These are phyloP conservation scores for Penaeus chinensis DNA, from an alignment of 1,140 invertebrate genomes.

Conservation along the genomic window DNA sequence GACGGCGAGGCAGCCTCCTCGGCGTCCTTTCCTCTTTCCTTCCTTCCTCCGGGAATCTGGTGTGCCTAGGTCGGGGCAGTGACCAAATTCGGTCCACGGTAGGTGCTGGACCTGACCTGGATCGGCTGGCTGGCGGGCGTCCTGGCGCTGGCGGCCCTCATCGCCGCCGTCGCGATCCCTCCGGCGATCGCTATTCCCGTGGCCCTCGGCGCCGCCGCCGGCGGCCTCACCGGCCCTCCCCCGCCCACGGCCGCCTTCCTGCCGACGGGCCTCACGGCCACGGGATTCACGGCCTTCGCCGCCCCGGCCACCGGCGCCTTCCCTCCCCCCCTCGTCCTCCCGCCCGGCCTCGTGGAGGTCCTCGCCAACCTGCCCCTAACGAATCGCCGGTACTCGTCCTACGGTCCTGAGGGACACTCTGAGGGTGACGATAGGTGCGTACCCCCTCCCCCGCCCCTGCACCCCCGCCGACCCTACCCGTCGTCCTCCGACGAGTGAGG, in stretches of 20 bases:
- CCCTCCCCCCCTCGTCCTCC: no score
- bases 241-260: neutral
- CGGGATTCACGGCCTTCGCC: no score
- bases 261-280: neutral
- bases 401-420: no score
- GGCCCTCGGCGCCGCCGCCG: neutral
- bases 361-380: no score
- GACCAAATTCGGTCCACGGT: neutral
- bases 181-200: conserved; percentile 1
- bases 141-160: neutral
- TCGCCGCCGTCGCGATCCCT: neutral
- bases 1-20: neutral
- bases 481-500: no score
- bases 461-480: no score
- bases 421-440: no score
- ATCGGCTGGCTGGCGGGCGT: neutral
- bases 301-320: no score
- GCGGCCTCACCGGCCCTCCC: neutral
- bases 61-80: neutral
- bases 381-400: no score
- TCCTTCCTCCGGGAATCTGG: neutral
- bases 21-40: neutral
- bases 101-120: conserved; percentile 23
- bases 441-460: no score
- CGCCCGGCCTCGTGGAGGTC: no score